Evolutionary conservation across 2,888 invertebrate species (phyloP), one percentile per base, ranked within the genome.

Genomic region (Hydrotaea cyrtoneurina): DNA sequence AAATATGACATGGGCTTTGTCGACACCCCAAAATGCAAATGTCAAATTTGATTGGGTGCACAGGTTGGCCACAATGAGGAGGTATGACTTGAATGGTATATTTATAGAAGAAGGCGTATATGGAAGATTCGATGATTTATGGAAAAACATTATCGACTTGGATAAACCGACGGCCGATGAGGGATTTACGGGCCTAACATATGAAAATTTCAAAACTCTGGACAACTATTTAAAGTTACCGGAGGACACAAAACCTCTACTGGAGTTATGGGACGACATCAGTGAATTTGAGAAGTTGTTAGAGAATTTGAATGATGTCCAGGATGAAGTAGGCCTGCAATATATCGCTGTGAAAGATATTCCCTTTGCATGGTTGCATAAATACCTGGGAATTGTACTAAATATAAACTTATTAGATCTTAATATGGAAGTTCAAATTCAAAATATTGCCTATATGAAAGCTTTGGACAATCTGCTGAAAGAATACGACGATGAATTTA

Each of bases 11-110:
- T 88, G 86, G 86, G 86, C 87, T 0, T 19, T 85, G 0, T 7
- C 19, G 10, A 74, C 77, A 66, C 64, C 80, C 7, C 19, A 62
- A 0, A 73, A 71, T 4, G 39, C 55, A 15, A 26, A 57, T 19
- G 13, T 50, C 0, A 59, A 59, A 0, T 86, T 78, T 36, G 83
- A 88, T 78, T 88, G 88, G 88, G 64, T 86, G 8, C 57, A 80
- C 19, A 84, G 80, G 62, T 66, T 87, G 82, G 87, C 81, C 0
- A 77, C 86, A 75, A 55, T 87, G 78, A 78, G 87, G 3, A 82
- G 73, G 0, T 88, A 87, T 57, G 88, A 87, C 3, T 17, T 88
- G 4, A 88, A 86, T 74, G 85, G 86, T 2, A 80, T 88, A 1
- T 83, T 88, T 15, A 57, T 88, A 21, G 86, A 87, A 31, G 82